These are phyloP conservation scores for Rhynchotus rufescens DNA, from an alignment of 2,797 vertebrate genomes.

Conservation along the genomic window DNA sequence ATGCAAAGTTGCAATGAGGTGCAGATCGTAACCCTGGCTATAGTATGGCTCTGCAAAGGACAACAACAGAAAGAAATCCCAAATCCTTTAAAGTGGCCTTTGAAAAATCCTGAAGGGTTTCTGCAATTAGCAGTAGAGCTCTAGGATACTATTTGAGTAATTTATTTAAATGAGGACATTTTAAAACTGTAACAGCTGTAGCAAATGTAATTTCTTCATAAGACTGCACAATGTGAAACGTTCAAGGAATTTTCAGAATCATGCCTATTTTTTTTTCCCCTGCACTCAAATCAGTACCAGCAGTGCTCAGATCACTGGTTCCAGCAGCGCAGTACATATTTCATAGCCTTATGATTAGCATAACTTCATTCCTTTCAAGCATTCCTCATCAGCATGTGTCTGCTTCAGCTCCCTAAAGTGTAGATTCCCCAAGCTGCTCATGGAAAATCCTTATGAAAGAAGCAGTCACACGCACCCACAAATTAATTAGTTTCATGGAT, in stretches of 20 bases:
- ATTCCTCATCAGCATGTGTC: neutral
- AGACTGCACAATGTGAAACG: neutral
- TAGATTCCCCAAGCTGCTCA: conserved; percentile 12
- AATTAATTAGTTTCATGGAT: neutral
- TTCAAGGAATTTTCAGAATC: conserved; percentile 7
- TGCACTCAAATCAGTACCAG: neutral
- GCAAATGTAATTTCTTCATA: neutral
- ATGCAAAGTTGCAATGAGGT: neutral
- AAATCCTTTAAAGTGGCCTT: neutral
- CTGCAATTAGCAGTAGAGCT: neutral
- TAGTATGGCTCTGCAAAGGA: neutral
- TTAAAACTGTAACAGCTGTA: neutral
- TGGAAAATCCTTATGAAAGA: conserved; percentile 10
- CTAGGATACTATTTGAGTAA: neutral
- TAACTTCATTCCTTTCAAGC: conserved; percentile 36
- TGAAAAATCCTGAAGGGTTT: neutral
- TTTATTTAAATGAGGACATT: neutral
- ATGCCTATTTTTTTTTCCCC: neutral
- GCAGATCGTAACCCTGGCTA: neutral
- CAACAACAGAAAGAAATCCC: neutral
- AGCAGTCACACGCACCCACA: neutral
- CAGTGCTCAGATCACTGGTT: neutral
- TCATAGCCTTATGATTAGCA: conserved; percentile 25
- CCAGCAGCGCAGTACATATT: neutral
- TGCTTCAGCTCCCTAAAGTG: neutral